Evolutionary conservation across 2,888 invertebrate species (phyloP).

Genomic region (Polydrusus tereticollis): DNA sequence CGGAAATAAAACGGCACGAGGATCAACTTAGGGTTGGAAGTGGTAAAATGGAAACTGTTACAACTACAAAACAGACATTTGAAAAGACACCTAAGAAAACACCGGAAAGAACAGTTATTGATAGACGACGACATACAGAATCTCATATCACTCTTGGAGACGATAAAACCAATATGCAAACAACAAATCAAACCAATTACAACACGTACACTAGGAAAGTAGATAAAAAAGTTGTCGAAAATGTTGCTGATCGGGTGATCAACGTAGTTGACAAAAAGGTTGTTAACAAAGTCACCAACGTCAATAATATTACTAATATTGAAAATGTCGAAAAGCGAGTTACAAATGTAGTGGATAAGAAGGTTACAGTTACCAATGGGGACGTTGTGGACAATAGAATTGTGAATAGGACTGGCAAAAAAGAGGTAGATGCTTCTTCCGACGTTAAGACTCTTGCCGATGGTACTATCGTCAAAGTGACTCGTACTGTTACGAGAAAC

Average conservation of each 20-base stretch:
- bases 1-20: slow-evolving; percentile 68
- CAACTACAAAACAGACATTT: slow-evolving; percentile 70
- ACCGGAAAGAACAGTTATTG: slow-evolving; percentile 67
- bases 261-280: slow-evolving; percentile 51
- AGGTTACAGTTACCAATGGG: slow-evolving; percentile 2
- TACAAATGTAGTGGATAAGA: neutral
- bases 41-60: slow-evolving; percentile 69
- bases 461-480: slow-evolving; percentile 68
- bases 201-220: slow-evolving; percentile 61
- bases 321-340: slow-evolving; percentile 44
- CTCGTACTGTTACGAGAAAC: slow-evolving; percentile 64
- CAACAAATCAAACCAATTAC: slow-evolving; percentile 74
- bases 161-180: slow-evolving; percentile 70
- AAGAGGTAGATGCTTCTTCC: slow-evolving; percentile 56
- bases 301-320: slow-evolving; percentile 37
- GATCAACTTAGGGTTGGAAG: slow-evolving; percentile 69
- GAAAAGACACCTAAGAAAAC: slow-evolving; percentile 71
- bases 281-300: slow-evolving; percentile 42
- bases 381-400: slow-evolving; percentile 44
- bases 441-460: slow-evolving; percentile 69
- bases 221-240: slow-evolving; percentile 54
- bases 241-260: slow-evolving; percentile 41
- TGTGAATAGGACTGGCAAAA: slow-evolving; percentile 46
- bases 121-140: slow-evolving; percentile 75
- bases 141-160: slow-evolving; percentile 76